Conservation (phyloP, 2,797 vertebrate genomes). For the Gobio occitaniae region DNA sequence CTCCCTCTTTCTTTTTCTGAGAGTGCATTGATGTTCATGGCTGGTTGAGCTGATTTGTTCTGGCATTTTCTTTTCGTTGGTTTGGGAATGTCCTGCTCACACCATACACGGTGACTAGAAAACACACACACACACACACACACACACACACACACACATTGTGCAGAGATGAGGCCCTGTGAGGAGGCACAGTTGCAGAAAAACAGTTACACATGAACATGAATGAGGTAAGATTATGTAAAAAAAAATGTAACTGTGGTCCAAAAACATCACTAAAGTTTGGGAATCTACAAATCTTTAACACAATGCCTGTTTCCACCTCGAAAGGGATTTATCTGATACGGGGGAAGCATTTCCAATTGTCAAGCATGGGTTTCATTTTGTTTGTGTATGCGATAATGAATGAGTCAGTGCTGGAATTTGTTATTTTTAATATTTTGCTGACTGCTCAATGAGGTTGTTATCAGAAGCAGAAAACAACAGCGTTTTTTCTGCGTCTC, state of each 20-base stretch:
- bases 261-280: constrained; percentile 13
- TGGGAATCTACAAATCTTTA: neutral
- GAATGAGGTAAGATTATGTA: constrained; percentile 30
- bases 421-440: constrained; percentile 18
- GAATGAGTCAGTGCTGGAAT: neutral
- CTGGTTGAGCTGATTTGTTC: constrained; percentile 74
- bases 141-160: constrained; percentile 24
- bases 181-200: constrained; percentile 41
- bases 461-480: constrained; percentile 4
- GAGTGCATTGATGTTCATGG: constrained; percentile 71
- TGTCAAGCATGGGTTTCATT: neutral
- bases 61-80: constrained; percentile 71
- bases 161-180: constrained; percentile 38
- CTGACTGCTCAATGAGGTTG: constrained; percentile 10
- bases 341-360: neutral
- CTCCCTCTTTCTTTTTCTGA: constrained; percentile 67
- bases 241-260: constrained; percentile 36
- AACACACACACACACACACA: constrained; percentile 16
- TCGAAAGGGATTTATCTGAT: neutral
- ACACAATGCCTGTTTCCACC: neutral
- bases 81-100: constrained; percentile 52
- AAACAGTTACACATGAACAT: constrained; percentile 28
- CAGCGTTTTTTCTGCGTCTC: neutral
- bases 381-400: neutral
- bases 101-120: constrained; percentile 35